These are phyloP conservation scores for Eupithecia insigniata DNA, from an alignment of 2,888 invertebrate species.

Conservation along the genomic window DNA sequence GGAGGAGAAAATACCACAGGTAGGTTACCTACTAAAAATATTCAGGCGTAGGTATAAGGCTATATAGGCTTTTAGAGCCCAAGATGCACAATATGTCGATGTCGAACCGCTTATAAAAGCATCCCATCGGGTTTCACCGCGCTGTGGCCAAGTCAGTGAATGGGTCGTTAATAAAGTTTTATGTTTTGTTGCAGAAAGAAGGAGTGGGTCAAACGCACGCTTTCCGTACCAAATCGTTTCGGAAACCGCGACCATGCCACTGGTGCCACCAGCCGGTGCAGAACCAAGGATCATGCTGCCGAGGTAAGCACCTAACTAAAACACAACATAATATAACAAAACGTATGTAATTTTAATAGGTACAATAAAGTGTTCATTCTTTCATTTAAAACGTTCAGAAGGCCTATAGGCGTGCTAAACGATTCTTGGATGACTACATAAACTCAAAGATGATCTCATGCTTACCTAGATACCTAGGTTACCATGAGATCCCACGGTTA, in stretches of 20 bases:
- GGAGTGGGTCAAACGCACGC: conserved; percentile 88
- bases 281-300: conserved; percentile 89
- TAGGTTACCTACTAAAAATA: not conserved
- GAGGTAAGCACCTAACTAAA: conserved; percentile 84
- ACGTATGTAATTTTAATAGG: no score
- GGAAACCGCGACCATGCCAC: conserved; percentile 90
- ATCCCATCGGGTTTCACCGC: not conserved
- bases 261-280: conserved; percentile 91
- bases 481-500: no score
- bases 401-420: not conserved
- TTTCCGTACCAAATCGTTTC: conserved; percentile 89
- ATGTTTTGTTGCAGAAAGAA: conserved; percentile 85
- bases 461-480: not conserved
- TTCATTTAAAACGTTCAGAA: not conserved
- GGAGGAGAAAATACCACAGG: not conserved
- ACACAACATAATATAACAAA: no score
- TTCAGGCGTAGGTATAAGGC: not conserved
- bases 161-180: not conserved
- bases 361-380: no score
- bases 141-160: not conserved
- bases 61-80: not conserved
- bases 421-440: not conserved
- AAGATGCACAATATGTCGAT: not conserved
- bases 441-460: not conserved
- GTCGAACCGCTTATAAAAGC: not conserved